Evolutionary conservation across 2,113 vertebrate species (phyloP).

Genomic region (Anhinga anhinga): DNA sequence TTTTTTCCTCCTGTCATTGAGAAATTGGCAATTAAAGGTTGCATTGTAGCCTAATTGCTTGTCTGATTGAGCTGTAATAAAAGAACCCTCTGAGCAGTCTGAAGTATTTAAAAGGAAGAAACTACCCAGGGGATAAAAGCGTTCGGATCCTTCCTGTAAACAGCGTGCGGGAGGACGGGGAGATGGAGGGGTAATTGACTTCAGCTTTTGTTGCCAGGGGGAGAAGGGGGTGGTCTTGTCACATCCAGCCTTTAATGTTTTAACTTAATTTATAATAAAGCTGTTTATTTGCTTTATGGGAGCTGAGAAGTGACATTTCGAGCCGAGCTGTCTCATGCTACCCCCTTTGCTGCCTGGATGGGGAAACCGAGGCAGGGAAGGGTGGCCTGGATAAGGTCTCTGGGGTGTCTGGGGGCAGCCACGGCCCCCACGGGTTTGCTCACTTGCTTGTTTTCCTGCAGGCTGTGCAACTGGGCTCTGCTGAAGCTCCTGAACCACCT

Average conservation of each 20-base stretch:
- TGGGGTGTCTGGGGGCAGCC: not conserved
- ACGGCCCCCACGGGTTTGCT: accelerated
- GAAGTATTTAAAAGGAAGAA: not conserved
- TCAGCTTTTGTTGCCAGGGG: not conserved
- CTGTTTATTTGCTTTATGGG: not conserved
- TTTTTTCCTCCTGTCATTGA: not conserved
- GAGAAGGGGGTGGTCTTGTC: not conserved
- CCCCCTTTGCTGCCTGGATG: not conserved
- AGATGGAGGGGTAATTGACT: not conserved
- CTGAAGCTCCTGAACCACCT: conserved; percentile 63
- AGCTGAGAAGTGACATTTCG: not conserved
- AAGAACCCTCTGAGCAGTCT: not conserved
- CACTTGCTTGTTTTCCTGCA: not conserved
- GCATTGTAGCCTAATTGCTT: not conserved
- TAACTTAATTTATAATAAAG: not conserved
- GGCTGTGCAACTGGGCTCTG: conserved; percentile 71
- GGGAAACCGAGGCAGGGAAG: not conserved
- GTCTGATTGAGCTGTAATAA: not conserved
- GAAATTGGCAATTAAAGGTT: not conserved
- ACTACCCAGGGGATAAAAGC: not conserved
- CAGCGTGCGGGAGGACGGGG: not conserved
- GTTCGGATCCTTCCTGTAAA: not conserved
- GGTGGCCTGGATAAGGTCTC: not conserved
- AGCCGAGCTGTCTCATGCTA: not conserved
- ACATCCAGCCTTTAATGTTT: not conserved